Evolutionary conservation across 1,140 invertebrate genomes (phyloP).

Genomic region (Achroia grisella): DNA sequence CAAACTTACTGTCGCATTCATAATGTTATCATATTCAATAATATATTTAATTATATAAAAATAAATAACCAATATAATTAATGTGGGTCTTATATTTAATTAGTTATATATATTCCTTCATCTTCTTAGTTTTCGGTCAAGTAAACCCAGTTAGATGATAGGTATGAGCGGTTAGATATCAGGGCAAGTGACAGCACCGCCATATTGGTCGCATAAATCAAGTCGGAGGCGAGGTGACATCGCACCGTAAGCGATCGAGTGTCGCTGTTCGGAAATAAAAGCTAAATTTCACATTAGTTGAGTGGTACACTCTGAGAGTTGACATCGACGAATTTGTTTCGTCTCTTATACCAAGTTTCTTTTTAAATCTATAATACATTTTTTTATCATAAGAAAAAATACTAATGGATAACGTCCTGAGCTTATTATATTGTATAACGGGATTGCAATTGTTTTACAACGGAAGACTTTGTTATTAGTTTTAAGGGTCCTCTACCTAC

Average conservation of each 20-base stretch:
- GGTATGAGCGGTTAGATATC: conserved; percentile 57
- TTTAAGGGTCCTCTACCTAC: too few relatives aligned
- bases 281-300: conserved; percentile 60
- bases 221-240: conserved; percentile 57
- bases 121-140: conserved; percentile 28
- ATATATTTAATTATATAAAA: too few relatives aligned
- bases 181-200: conserved; percentile 55
- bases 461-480: too few relatives aligned
- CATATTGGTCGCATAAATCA: conserved; percentile 72
- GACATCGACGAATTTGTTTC: conserved; percentile 56
- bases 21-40: too few relatives aligned
- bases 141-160: conserved; percentile 36
- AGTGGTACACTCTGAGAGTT: conserved; percentile 61
- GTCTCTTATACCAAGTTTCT: conserved; percentile 18
- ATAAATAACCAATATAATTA: too few relatives aligned
- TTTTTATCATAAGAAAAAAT: not conserved
- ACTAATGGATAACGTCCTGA: conserved; percentile 1
- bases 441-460: too few relatives aligned
- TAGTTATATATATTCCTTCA: not conserved
- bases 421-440: too few relatives aligned
- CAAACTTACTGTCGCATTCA: too few relatives aligned
- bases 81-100: too few relatives aligned
- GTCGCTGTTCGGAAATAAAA: conserved; percentile 66
- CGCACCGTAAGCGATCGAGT: conserved; percentile 64
- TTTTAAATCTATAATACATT: not conserved